A percentile compares a stretch with the other conserved stretches of the same genome.
Evolutionary conservation across 2,888 invertebrate species (phyloP).

Genomic region (Gari tellinella): DNA sequence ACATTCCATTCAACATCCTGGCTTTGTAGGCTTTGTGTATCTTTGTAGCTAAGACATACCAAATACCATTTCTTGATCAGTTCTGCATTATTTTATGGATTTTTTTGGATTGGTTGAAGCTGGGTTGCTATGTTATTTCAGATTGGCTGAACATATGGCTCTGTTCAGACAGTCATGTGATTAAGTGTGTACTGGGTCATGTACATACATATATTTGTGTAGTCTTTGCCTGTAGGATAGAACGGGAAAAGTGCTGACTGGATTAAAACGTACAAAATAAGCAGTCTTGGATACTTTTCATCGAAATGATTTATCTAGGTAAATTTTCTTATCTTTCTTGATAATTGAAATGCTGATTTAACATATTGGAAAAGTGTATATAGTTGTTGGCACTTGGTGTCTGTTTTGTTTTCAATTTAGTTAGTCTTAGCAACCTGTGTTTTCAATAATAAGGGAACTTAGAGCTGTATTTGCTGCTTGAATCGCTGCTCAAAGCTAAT

Average conservation of each 20-base stretch:
- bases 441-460: not conserved
- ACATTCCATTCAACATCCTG: slow-evolving; percentile 56
- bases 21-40: slow-evolving; percentile 12
- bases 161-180: slow-evolving; percentile 56
- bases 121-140: slow-evolving; percentile 57
- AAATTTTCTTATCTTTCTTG: slow-evolving; percentile 29
- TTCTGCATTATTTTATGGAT: slow-evolving; percentile 20
- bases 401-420: not conserved
- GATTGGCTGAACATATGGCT: slow-evolving; percentile 51
- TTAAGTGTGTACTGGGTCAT: slow-evolving; percentile 40
- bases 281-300: no score
- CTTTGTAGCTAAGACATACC: slow-evolving; percentile 17
- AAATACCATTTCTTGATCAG: slow-evolving; percentile 11
- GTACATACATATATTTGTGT: slow-evolving; percentile 42
- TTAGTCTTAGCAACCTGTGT: not conserved
- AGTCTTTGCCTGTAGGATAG: slow-evolving; percentile 25
- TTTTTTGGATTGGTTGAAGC: slow-evolving; percentile 31
- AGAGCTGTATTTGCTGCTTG: not conserved
- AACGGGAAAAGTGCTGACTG: slow-evolving; percentile 59
- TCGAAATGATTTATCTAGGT: slow-evolving; percentile 49
- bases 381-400: no score
- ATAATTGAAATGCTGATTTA: no score
- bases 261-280: slow-evolving; percentile 16
- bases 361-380: no score
- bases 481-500: not conserved